Base-by-base conservation (phyloP, 2,888 invertebrate species). In the Catocala fraxini region DNA sequence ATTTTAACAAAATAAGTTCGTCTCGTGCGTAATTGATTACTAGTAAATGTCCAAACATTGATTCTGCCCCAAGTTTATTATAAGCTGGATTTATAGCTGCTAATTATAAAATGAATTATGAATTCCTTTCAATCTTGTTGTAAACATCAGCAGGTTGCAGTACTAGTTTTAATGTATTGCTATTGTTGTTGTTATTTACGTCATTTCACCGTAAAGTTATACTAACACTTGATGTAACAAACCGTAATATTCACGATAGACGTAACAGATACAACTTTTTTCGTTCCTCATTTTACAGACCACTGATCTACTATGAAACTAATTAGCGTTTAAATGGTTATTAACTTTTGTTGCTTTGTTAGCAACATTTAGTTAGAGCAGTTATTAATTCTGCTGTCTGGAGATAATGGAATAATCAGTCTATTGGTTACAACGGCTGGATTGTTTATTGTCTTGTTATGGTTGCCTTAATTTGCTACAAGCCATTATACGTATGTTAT, bases 321-420 rank as follows among this genome's bases (percentile, higher is more conserved):
- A 64, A 68, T 65, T 62, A 53, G n/a, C 63, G 54, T 53, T 68
- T 65, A 54, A 59, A 48, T 61, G 51, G 47, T 52, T 59, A 34
- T 60, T 59, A 53, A 52, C 25, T 52, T 51, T 51, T 35, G 11
- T 57, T 57, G 33, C 11, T n/a, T 45, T n/a, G 35, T 11, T 45
- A 6, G 46, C 13, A n/a, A 12, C 13, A 39, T 47, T 47, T 47
- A 11, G 48, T 48, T 48, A 0, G 5, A 48, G 25, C 34, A 11
- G 10, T 11, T 48, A 48, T 48, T 48, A 46, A 45, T 45, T 45
- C 12, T 15, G 1, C 7, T 15, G 46, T 46, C 46, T n/a, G 43
- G 53, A 15, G 11, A 25, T 51, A 39, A 51, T 35, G 25, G 15
- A 25, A 51, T 71, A 5, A 56, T 54, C 56, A 58, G 34, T 45